Evolutionary conservation across 2,113 vertebrate species (phyloP).

Genomic region (Toxostoma redivivum): DNA sequence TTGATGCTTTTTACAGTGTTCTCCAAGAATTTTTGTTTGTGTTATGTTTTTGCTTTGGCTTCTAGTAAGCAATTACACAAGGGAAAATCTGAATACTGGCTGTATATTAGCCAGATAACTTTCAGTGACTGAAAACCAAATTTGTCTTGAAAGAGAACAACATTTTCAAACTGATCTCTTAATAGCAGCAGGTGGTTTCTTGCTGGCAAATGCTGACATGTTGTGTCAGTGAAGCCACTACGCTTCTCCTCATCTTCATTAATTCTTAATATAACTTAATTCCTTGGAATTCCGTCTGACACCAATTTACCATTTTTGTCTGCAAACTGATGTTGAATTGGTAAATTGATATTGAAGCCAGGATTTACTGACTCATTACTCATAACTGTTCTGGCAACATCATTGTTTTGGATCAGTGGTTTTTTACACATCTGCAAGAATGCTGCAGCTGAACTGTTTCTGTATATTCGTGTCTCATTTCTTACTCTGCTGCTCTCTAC

Average conservation of each 20-base stretch:
- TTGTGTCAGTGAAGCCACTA: not conserved
- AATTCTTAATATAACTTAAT: not conserved
- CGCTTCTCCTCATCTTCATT: not conserved
- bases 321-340: not conserved
- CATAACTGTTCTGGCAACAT: not conserved
- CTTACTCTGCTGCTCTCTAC: not conserved
- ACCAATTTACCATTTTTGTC: not conserved
- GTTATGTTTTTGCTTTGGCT: not conserved
- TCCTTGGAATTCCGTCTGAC: not conserved
- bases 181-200: not conserved
- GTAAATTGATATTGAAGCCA: not conserved
- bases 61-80: not conserved
- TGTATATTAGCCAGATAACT: not conserved
- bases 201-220: not conserved
- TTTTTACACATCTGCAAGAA: not conserved
- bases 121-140: not conserved
- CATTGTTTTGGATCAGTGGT: not conserved
- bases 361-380: not conserved
- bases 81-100: not conserved
- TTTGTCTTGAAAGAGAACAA: not conserved
- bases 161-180: not conserved
- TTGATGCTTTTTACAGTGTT: not conserved
- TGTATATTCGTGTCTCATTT: accelerated
- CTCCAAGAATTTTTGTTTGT: not conserved
- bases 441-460: not conserved